Base-by-base conservation (phyloP, 2,113 vertebrate species). In the Nematolebias whitei region DNA sequence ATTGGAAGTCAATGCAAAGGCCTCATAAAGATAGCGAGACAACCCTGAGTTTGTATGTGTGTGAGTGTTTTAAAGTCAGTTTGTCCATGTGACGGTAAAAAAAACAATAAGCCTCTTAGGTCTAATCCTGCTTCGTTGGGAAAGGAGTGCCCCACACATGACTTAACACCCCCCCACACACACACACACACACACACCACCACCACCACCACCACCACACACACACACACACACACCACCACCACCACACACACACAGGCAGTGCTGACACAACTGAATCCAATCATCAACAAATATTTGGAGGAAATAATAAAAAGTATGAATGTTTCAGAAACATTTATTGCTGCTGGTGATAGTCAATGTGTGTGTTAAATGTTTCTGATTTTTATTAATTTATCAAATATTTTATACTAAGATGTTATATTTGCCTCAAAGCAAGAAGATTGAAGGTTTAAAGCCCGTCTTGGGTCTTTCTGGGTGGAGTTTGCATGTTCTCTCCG, bases 91-190 rank as follows among this genome's bases (percentile, higher is more conserved):
- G 90, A 87, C 81, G 83, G 54, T 88, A 74, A 89, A 90, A 89
- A 79, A 89, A 79, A 86, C 72, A 86, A 76, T 92, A 91, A 92
- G 89, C 90, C 83, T 88, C 86, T 92, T 92, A 91, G 51, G 55
- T 73, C 57, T 92, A 92, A 92, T 90, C 87, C 87, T 76, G 75
- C 41, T 35, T 62, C 20, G 1, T 63, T 76, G 82, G 80, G 62
- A 83, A 62, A 43, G 67, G 32, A 66, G 64, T 65, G 72, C 82
- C 84, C 75, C 72, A 56, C 57, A 53, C 69, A 58, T n/a, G 24
- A 48, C n/a, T 9, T 48, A 20, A 24, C 49, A 41, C 23, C 45
- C 22, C 2, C 40, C 14, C 12, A 41, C 40, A 41, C 12, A 41
- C 40, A 14, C 15, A 41, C 13, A 41, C 40, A 41, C 40, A 41